Evolutionary conservation across 1,140 invertebrate species (phyloP), one percentile per base, ranked within the genome.

Genomic region (Eciton burchellii): DNA sequence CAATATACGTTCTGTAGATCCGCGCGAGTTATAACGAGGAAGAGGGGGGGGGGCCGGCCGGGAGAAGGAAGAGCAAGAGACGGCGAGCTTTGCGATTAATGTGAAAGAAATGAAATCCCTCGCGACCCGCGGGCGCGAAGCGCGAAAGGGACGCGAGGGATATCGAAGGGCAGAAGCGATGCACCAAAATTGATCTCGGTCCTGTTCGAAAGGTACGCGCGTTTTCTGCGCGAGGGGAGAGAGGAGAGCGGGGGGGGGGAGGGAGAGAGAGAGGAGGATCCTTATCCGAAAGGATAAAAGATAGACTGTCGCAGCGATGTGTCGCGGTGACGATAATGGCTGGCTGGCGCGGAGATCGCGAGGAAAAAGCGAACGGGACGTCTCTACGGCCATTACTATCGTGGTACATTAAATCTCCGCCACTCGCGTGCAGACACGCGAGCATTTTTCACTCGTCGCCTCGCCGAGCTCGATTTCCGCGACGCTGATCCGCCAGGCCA

Each of bases 351-450:
- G 26, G 8, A 8, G 56, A 19, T 19, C 19, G 71, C 29, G 35
- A 81, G 66, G 59, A 70, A 84, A 72, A 79, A 81, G 76, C 12
- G 52, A 41, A 56, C n/a, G 45, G 81, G 56, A 86, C 74, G 68
- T 84, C 45, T 86, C 86, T 74, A 81, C 79, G 81, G 77, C 85
- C 84, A 74, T 87, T 86, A 73, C 85, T 83, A 83, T 87, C 84
- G 60, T 62, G 81, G 54, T 87, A 86, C 79, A 81, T 66, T 86
- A 84, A 87, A 87, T 87, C 86, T 77, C 86, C 86, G 84, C 86
- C 84, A 84, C 68, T 86, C 86, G 68, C n/a, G n/a, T n/a, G n/a
- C 86, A 83, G 81, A 86, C 84, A 79, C 81, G 81, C 68, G 66
- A 87, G 77, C 81, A 87, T 87, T 87, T 87, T 87, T 87, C 86